Conservation (phyloP, 2,113 vertebrate species). For the Chamaetylas fuelleborni region DNA sequence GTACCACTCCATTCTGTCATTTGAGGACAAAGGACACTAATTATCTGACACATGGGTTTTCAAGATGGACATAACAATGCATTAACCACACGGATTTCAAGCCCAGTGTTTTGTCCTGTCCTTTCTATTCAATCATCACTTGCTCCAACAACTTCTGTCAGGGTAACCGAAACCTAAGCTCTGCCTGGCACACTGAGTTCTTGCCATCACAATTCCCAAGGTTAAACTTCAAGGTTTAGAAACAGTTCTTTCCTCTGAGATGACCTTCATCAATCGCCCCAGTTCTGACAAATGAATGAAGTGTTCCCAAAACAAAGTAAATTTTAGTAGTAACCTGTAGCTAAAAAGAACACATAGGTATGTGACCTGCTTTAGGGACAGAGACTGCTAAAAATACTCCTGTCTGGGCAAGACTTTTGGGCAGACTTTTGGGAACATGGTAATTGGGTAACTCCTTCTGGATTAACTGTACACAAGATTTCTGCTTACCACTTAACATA, state of each 20-base stretch:
- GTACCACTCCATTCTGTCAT: neutral
- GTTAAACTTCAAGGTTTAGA: slow-evolving; percentile 33
- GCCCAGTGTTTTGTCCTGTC: neutral
- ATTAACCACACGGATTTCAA: neutral
- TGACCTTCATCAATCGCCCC: neutral
- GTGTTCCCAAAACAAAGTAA: slow-evolving; percentile 40
- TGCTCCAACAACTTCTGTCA: neutral
- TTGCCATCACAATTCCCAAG: neutral
- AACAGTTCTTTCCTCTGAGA: neutral
- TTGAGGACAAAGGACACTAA: neutral
- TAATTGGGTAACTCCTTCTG: neutral
- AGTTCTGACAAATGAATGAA: slow-evolving; percentile 50
- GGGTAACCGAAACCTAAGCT: neutral
- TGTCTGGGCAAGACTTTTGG: slow-evolving; percentile 14
- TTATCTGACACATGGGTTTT: neutral
- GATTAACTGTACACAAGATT: neutral
- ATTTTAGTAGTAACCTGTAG: slow-evolving; percentile 33
- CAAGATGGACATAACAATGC: neutral
- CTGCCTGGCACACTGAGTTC: neutral
- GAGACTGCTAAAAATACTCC: slow-evolving; percentile 48
- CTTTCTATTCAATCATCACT: neutral
- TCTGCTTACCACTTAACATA: neutral
- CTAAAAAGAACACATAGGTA: slow-evolving; percentile 25
- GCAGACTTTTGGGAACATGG: neutral
- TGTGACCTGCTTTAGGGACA: slow-evolving; percentile 34